Conservation (phyloP, 2,888 invertebrate genomes). For the Gerosis bhagava region DNA sequence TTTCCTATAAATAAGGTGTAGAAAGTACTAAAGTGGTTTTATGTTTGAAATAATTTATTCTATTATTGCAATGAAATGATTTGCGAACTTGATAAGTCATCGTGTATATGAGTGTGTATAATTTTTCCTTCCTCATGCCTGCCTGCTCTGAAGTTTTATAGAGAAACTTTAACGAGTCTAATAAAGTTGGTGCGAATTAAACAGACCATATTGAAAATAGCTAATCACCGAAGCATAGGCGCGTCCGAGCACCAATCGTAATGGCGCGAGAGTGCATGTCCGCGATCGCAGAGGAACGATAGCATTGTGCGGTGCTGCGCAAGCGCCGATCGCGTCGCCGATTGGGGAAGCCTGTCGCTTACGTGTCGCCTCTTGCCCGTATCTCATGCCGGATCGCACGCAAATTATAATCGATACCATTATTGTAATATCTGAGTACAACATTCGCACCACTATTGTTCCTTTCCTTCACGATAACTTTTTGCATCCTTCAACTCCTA, state of each 20-base stretch:
- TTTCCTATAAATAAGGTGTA: no score
- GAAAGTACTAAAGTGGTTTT: no score
- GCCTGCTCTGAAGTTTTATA: no score
- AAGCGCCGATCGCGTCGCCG: conserved; percentile 72
- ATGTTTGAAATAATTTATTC: no score
- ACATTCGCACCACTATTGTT: conserved; percentile 75
- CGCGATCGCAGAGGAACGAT: conserved; percentile 74
- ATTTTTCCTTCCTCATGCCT: background rate
- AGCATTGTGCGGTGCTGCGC: conserved; percentile 73
- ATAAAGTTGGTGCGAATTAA: conserved; percentile 22
- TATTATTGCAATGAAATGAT: no score
- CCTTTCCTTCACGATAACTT: conserved; percentile 47
- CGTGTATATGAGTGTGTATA: background rate
- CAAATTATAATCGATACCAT: conserved; percentile 83
- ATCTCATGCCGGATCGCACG: conserved; percentile 76
- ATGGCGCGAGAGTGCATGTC: conserved; percentile 74
- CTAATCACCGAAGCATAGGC: conserved; percentile 62
- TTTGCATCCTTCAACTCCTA: conserved; percentile 16
- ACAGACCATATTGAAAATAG: conserved; percentile 48
- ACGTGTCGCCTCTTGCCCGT: conserved; percentile 72
- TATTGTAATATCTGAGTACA: conserved; percentile 78
- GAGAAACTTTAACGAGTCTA: conserved; percentile 21
- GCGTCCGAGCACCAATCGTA: conserved; percentile 68
- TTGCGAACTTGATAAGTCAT: no score
- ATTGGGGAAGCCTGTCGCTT: conserved; percentile 76